Evolutionary conservation across 2,888 invertebrate species (phyloP).

Genomic region (Dolomedes plantarius): DNA sequence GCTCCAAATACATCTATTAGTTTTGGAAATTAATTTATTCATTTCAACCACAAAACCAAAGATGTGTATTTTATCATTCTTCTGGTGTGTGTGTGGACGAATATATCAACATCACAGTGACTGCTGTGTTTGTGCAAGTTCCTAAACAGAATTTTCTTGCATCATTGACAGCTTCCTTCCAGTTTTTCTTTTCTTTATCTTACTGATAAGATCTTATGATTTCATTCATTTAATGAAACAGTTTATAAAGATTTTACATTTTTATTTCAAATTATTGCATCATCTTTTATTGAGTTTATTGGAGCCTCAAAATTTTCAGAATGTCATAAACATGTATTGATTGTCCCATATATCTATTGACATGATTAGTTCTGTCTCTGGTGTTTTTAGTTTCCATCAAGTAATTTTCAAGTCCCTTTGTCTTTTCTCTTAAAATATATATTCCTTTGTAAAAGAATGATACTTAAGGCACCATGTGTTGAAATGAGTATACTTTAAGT

Average conservation of each 20-base stretch:
- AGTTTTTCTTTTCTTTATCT: neutral
- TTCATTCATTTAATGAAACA: neutral
- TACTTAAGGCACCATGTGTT: neutral
- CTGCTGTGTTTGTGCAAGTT: slow-evolving; percentile 58
- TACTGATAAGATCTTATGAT: neutral
- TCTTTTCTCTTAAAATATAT: neutral
- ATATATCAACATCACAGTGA: slow-evolving; percentile 50
- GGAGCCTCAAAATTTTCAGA: neutral
- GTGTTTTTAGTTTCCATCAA: neutral
- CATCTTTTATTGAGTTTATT: neutral
- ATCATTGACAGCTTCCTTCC: slow-evolving; percentile 3
- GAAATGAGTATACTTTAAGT: neutral
- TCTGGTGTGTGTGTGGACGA: slow-evolving; percentile 49
- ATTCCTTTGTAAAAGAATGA: neutral
- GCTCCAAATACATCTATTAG: slow-evolving; percentile 34
- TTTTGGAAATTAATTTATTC: slow-evolving; percentile 34
- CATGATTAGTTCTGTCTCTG: neutral
- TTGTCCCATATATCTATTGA: neutral
- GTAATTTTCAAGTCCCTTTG: neutral
- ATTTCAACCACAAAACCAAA: slow-evolving; percentile 54
- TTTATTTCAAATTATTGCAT: neutral
- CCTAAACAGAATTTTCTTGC: slow-evolving; percentile 48
- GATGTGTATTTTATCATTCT: slow-evolving; percentile 52
- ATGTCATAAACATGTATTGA: neutral
- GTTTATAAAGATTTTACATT: neutral